These are phyloP conservation scores for Varecia variegata DNA, from an alignment of 2,797 vertebrate species.

Conservation along the genomic window DNA sequence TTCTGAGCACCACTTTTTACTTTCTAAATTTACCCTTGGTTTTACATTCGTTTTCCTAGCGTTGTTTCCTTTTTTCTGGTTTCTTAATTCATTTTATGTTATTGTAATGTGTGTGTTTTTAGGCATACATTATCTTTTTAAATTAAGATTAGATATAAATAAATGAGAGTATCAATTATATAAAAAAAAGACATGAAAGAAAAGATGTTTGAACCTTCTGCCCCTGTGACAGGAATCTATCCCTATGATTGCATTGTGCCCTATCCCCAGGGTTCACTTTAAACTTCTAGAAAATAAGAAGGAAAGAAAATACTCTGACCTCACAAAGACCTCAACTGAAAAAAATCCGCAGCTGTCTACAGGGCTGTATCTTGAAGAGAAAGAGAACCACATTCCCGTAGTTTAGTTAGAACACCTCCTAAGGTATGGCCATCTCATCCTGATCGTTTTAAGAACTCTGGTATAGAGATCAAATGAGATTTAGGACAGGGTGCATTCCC, in stretches of 20 bases:
- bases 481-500: not conserved
- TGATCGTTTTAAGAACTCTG: not conserved
- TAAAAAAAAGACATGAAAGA: conserved; percentile 24
- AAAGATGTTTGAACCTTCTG: not conserved
- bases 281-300: conserved; percentile 34
- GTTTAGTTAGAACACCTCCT: not conserved
- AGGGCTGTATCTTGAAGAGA: not conserved
- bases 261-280: not conserved
- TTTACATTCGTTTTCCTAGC: not conserved
- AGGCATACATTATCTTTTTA: not conserved
- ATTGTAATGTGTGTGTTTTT: not conserved
- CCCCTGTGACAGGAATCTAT: not conserved
- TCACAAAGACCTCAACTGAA: not conserved
- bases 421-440: not conserved
- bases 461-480: not conserved
- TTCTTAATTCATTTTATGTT: not conserved
- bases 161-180: not conserved
- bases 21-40: not conserved
- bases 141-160: not conserved
- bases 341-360: not conserved
- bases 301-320: conserved; percentile 60
- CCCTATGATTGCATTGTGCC: not conserved
- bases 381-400: not conserved
- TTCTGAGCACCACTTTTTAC: not conserved
- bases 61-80: not conserved